phyloP scores from a whole-genome alignment of 2,797 vertebrate genomes.

The Delichon dasypus region DNA sequence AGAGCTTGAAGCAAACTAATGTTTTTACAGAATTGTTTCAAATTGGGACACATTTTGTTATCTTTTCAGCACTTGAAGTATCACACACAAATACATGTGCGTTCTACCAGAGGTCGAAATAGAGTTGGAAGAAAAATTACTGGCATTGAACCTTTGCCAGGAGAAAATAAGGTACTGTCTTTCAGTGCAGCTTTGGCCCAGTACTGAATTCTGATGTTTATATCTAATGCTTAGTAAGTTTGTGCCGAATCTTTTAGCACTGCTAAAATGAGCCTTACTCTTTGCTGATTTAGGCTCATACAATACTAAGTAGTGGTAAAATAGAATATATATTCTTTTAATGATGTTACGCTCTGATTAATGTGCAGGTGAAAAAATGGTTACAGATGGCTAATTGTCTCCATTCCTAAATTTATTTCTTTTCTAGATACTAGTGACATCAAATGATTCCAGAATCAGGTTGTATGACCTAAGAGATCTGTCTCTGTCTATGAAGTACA shows the following conservation, averaged over 20 bases:
- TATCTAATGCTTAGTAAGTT: background rate
- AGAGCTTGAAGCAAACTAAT: background rate
- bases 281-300: background rate
- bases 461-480: constrained; percentile 96
- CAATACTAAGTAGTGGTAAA: background rate
- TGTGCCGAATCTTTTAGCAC: background rate
- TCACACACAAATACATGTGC: constrained; percentile 97
- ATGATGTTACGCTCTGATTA: background rate
- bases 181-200: background rate
- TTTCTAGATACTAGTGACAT: constrained; percentile 93
- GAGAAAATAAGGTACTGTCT: constrained; percentile 92
- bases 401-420: background rate
- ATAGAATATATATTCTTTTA: background rate
- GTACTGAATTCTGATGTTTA: background rate
- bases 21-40: background rate
- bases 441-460: constrained; percentile 96
- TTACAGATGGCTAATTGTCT: background rate
- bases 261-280: background rate
- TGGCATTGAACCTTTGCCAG: constrained; percentile 96
- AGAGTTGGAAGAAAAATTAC: constrained; percentile 99
- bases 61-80: constrained; percentile 92
- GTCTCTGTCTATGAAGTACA: constrained; percentile 98
- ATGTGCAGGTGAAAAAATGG: background rate
- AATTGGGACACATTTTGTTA: background rate
- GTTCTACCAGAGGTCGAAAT: constrained; percentile 95